These are phyloP conservation scores for Drosophila rellima DNA, from an alignment of 2,888 invertebrate genomes.

Conservation along the genomic window DNA sequence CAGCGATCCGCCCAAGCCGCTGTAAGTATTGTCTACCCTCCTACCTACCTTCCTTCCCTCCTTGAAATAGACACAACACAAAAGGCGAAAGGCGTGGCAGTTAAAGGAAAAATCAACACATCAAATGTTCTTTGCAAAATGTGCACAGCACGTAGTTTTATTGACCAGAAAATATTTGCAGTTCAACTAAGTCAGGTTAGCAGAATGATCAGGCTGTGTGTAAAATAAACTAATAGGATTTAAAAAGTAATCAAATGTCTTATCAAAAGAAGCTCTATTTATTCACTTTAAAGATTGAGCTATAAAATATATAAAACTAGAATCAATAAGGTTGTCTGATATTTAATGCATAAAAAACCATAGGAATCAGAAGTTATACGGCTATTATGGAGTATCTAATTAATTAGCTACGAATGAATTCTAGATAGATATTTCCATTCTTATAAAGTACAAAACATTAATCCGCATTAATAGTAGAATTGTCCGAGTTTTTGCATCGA, in stretches of 20 bases:
- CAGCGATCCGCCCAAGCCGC: conserved; percentile 98
- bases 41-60: neutral
- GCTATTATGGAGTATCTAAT: no score
- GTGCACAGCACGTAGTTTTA: conserved; percentile 18
- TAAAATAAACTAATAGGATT: no score
- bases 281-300: no score
- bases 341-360: no score
- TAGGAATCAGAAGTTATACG: no score
- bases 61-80: conserved; percentile 31
- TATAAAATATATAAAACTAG: no score
- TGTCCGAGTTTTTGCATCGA: neutral
- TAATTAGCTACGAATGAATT: no score
- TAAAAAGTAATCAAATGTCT: no score
- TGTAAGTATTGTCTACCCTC: conserved; percentile 89
- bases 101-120: neutral
- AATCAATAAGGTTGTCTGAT: no score
- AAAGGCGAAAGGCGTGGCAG: conserved; percentile 51
- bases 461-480: neutral
- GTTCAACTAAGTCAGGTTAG: neutral
- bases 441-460: neutral
- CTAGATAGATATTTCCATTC: no score
- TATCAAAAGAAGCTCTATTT: no score
- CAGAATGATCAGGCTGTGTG: neutral
- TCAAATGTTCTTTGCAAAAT: conserved; percentile 20
- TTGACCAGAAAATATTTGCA: neutral